Conservation (phyloP, 2,797 vertebrate species). For the Oceanodroma leucorhoa region DNA sequence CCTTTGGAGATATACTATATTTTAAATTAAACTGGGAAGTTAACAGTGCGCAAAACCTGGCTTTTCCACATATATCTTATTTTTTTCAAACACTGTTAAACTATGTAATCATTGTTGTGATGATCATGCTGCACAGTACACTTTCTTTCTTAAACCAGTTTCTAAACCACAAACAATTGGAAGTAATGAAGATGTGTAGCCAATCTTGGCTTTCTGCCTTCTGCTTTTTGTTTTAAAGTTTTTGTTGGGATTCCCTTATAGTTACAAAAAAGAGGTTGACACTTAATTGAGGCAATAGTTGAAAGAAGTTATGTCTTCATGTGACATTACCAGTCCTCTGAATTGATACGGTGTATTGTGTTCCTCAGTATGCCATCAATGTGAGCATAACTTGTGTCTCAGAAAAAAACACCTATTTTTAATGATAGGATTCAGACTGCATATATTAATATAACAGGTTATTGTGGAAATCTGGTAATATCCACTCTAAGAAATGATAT, state of each 20-base stretch:
- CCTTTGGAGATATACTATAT: neutral
- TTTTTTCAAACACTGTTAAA: neutral
- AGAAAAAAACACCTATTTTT: neutral
- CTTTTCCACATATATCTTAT: neutral
- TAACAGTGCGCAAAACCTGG: neutral
- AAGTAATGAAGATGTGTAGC: neutral
- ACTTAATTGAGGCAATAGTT: neutral
- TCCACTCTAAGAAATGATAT: neutral
- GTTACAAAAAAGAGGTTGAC: neutral
- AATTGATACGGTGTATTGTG: neutral
- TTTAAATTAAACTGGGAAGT: conserved; percentile 11
- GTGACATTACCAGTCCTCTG: neutral
- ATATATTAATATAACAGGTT: neutral
- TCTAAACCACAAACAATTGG: neutral
- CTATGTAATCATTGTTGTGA: neutral
- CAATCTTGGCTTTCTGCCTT: neutral
- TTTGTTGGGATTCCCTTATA: neutral
- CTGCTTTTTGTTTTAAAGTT: neutral
- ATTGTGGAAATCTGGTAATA: neutral
- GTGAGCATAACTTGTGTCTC: neutral
- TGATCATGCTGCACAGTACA: neutral
- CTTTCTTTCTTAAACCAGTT: neutral
- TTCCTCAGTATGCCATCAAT: neutral
- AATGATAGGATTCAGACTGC: neutral
- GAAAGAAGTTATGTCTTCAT: neutral